Evolutionary conservation across 2,888 invertebrate species (phyloP), one percentile per base, ranked within the genome.

Genomic region (Branchinecta sandiegonensis): DNA sequence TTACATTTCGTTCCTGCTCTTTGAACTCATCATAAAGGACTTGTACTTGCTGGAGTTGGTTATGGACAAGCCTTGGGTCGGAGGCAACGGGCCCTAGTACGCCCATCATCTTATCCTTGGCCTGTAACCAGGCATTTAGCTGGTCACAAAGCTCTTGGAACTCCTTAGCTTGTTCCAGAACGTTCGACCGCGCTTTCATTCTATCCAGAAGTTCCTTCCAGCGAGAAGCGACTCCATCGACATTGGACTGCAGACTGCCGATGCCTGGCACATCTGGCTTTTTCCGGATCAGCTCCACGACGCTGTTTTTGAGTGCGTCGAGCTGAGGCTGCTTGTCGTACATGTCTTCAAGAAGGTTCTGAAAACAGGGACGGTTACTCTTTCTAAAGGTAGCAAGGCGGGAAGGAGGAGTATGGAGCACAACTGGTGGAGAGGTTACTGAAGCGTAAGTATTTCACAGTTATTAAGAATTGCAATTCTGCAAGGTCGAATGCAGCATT

Each of bases 21-120:
- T 91, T 84, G 83, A 95, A 90, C 80, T 97, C 96, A 77, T 96
- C 96, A 71, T 94, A 85, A 66, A 97, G 82, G 0, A 96, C 79
- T 75, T 81, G 78, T 66, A 82, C 81, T 83, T 94, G 94, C 76
- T 94, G 93, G 17, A 94, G 90, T 82, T 96, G 96, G 50, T 91
- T 93, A 76, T 92, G 90, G 4, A 95, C 92, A 88, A 95, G 90
- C 68, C 94, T 83, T 0, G 94, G 92, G 78, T 97, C 96, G 0
- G 94, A 90, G 0, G 94, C 94, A 74, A 97, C 94, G 0, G 95
- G 95, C 17, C 96, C 96, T 0, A 97, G 81, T 0, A 94, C 95
- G 0, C 89, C 86, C 79, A 97, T 82, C 94, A 97, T 95, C 74
- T 92, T 87, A 75, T 95, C 94, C 79, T 97, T 97, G 72, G 92